Evolutionary conservation across 2,113 vertebrate species (phyloP), one percentile per base, ranked within the genome.

Genomic region (Sigmodon hispidus): DNA sequence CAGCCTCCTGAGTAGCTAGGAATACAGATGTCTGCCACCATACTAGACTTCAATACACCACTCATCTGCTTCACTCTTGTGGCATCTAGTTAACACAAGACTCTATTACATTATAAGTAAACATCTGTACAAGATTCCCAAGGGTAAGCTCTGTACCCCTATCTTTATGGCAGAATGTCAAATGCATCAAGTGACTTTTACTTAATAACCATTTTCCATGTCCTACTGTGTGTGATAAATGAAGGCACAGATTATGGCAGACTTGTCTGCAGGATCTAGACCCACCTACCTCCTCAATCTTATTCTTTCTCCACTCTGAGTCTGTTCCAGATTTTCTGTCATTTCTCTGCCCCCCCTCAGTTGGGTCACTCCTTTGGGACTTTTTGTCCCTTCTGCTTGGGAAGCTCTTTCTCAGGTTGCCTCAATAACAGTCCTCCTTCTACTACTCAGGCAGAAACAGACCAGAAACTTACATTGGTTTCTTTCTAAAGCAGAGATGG

Each of bases 321-420:
- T 69, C 34, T 45, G 3, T 1, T 57, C 36, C 22, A 48, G 34
- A 24, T 85, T 87, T 31, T 48, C 17, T 52, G 86, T 50, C 21
- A 13, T 95, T 85, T 93, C 84, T 87, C 76, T 63, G 22, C 34
- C 75, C 43, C 75, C 43, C 36, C n/a, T 96, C 69, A 88, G 55
- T 4, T 57, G 13, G 7, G 45, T 92, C 16, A 63, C 17, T 50
- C 4, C 19, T 93, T 69, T 69, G 26, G 21, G 21, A 15, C 24
- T 70, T 81, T 67, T 59, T 88, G 34, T 69, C 29, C n/a, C 16
- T 77, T 93, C 21, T 79, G 61, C 84, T 31, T 87, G 19, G 17
- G 89, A 76, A 48, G 29, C 1, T 69, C 61, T 75, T 63, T 67
- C 48, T 55, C 48, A 40, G 40, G 31, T 61, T 81, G 36, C 2